phyloP scores from a whole-genome alignment of 1,140 invertebrate genomes.

The Drosophila albomicans region DNA sequence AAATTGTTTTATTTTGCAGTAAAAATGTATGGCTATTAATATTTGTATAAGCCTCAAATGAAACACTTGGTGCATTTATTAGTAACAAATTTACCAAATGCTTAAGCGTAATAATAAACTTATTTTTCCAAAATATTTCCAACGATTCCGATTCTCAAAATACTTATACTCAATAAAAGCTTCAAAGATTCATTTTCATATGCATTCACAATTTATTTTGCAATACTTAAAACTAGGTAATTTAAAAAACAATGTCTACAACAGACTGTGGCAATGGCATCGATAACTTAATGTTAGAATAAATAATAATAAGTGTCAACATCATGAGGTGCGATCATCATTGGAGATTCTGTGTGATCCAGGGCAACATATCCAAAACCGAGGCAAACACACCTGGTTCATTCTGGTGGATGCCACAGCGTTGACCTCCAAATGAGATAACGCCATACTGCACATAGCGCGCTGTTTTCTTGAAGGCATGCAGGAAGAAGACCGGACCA shows the following conservation, averaged over 20 bases:
- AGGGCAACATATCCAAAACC: conserved; percentile 74
- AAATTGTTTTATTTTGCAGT: no score
- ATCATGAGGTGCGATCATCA: conserved; percentile 37
- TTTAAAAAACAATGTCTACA: conserved; percentile 20
- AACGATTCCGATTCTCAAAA: no score
- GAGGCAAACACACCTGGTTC: conserved; percentile 79
- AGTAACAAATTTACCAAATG: no score
- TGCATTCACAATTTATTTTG: conserved; percentile 46
- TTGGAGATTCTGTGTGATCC: conserved; percentile 78
- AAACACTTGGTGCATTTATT: no score
- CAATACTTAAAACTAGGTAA: conserved; percentile 32
- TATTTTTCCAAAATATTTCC: neutral
- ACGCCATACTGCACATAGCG: conserved; percentile 76
- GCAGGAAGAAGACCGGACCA: conserved; percentile 87
- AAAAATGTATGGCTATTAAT: no score
- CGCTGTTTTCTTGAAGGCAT: conserved; percentile 35
- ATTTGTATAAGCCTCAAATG: no score
- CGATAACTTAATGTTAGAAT: conserved; percentile 36
- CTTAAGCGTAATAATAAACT: no score
- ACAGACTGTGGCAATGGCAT: conserved; percentile 57
- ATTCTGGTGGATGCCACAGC: conserved; percentile 48
- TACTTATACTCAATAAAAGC: neutral
- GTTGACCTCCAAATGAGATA: conserved; percentile 62
- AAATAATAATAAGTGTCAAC: conserved; percentile 24
- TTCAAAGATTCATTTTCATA: neutral